phyloP scores from a whole-genome alignment of 2,797 vertebrate species.

The Amphiprion clarkii region DNA sequence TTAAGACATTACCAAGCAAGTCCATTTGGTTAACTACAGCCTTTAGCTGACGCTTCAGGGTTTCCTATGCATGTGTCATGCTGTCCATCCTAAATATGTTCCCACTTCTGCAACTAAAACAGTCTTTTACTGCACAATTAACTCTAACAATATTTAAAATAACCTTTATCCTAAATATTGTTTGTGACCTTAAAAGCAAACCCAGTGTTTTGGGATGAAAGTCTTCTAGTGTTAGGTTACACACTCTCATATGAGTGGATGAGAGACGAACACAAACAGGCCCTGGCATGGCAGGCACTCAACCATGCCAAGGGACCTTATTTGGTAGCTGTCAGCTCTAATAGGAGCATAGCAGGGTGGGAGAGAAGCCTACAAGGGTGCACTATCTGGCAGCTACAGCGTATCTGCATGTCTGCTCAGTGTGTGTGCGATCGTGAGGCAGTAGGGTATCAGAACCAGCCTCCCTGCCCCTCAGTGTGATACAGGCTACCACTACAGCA shows the following conservation, averaged over 20 bases:
- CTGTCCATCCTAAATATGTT: no score
- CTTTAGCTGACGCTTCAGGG: no score
- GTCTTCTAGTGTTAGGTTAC: constrained; percentile 26
- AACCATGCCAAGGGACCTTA: constrained; percentile 79
- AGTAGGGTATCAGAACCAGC: constrained; percentile 56
- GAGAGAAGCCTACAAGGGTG: constrained; percentile 74
- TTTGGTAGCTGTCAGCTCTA: constrained; percentile 84
- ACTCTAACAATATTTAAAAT: not conserved
- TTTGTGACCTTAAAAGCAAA: not conserved
- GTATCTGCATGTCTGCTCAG: constrained; percentile 33
- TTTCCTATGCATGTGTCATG: no score
- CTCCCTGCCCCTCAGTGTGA: constrained; percentile 45
- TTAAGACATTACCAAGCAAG: no score
- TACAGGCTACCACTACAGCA: constrained; percentile 50
- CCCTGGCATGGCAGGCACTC: constrained; percentile 64
- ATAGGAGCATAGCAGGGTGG: constrained; percentile 77
- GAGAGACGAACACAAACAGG: constrained; percentile 64
- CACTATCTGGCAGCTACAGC: constrained; percentile 73
- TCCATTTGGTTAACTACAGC: no score
- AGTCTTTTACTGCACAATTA: no score
- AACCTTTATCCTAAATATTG: not conserved
- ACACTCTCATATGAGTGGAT: constrained; percentile 31
- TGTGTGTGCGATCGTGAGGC: not conserved
- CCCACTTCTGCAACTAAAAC: no score
- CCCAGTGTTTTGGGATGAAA: constrained; percentile 1